Percentiles rank a stretch among this genome's conserved stretches.
Evolutionary conservation across 1,140 invertebrate species (phyloP).

Genomic region (Scaptodrosophila lebanonensis): DNA sequence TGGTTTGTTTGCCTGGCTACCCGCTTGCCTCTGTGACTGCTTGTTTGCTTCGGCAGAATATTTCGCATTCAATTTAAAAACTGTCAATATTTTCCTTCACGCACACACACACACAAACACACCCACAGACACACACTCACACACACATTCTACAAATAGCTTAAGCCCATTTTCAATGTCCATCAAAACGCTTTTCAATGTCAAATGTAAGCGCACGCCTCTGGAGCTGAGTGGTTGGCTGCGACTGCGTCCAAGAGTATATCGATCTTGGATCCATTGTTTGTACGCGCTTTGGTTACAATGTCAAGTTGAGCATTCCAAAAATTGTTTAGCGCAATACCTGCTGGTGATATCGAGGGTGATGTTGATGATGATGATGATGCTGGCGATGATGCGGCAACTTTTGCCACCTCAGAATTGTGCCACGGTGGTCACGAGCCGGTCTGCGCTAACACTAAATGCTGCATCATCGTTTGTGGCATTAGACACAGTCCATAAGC

Average conservation of each 20-base stretch:
- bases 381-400: conserved; percentile 28
- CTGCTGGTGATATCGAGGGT: no score
- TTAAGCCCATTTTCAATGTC: conserved; percentile 34
- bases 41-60: conserved; percentile 42
- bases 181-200: conserved; percentile 30
- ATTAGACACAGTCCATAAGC: no score
- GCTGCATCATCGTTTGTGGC: conserved; percentile 53
- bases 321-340: no score
- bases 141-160: conserved; percentile 38
- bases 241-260: no score
- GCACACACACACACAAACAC: conserved; percentile 55
- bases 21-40: conserved; percentile 47
- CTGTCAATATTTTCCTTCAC: conserved; percentile 56
- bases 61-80: conserved; percentile 54
- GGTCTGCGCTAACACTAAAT: conserved; percentile 17
- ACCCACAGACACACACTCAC: conserved; percentile 24
- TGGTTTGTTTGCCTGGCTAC: conserved; percentile 26
- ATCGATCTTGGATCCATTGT: conserved; percentile 2
- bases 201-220: conserved; percentile 26
- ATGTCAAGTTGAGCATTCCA: no score
- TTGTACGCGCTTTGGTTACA: no score
- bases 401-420: conserved; percentile 39
- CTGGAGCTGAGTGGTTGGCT: not conserved
- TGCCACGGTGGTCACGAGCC: conserved; percentile 44
- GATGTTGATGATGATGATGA: no score